phyloP scores from a whole-genome alignment of 2,797 vertebrate genomes.

The Rhincodon typus region DNA sequence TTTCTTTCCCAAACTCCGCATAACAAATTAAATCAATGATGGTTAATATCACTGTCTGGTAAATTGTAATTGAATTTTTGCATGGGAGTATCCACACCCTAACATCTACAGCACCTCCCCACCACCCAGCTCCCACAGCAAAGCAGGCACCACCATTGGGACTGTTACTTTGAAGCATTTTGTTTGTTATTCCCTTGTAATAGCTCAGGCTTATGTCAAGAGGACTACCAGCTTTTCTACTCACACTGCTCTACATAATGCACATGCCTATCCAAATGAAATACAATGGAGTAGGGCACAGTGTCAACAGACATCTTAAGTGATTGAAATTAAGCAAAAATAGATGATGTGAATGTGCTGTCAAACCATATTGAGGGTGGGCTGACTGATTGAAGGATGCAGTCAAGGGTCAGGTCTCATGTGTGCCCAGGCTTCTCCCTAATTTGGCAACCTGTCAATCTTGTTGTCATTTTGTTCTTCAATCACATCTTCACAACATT shows the following conservation, averaged over 20 bases:
- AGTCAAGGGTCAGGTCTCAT: neutral
- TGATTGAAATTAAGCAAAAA: conserved; percentile 33
- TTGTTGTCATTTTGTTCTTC: neutral
- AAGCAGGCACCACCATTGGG: neutral
- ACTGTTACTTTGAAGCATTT: neutral
- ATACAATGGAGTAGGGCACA: neutral
- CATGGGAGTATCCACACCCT: neutral
- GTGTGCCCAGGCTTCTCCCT: neutral
- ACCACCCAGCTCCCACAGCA: neutral
- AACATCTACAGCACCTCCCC: no score
- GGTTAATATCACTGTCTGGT: neutral
- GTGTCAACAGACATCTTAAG: neutral
- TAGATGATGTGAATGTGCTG: neutral
- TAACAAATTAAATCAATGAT: neutral
- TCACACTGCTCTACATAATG: neutral
- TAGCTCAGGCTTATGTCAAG: neutral
- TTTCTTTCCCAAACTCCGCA: no score
- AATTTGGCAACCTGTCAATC: conserved; percentile 5
- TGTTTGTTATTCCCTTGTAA: neutral
- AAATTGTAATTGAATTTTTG: neutral
- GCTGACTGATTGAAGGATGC: neutral
- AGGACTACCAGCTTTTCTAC: neutral
- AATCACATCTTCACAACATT: neutral
- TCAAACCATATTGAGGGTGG: neutral
- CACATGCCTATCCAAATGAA: neutral